Percentiles rank a stretch among this genome's conserved stretches.
Conservation (phyloP, 2,113 vertebrate species). For the Budorcas taxicolor region DNA sequence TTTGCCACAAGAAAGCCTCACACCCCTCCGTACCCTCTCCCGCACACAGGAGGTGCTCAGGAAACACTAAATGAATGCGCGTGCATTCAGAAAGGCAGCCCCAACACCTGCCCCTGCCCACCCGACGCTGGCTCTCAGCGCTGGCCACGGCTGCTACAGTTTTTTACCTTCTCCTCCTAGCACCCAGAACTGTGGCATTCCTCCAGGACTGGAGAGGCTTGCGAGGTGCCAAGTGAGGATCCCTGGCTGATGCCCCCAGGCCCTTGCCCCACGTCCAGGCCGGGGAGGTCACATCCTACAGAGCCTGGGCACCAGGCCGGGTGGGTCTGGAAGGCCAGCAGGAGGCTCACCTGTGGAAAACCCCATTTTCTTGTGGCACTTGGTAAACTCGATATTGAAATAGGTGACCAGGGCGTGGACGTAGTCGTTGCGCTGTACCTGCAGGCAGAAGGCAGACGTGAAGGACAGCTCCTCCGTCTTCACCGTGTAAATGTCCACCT, state of each 20-base stretch:
- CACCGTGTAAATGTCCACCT: constrained; percentile 97
- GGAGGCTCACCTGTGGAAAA: constrained; percentile 92
- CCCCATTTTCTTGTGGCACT: constrained; percentile 98
- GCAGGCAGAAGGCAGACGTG: constrained; percentile 94
- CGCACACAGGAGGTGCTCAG: not conserved
- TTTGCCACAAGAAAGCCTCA: not conserved
- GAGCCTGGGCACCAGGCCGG: too few species aligned
- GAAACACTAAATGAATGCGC: not conserved
- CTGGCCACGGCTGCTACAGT: not conserved
- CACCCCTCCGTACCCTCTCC: not conserved
- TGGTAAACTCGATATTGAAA: constrained; percentile 98
- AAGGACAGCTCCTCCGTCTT: constrained; percentile 93
- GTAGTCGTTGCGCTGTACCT: constrained; percentile 97
- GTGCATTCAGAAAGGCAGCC: not conserved
- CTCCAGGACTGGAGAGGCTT: not conserved
- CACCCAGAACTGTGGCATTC: too few species aligned
- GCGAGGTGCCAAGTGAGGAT: not conserved
- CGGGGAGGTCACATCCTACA: not conserved
- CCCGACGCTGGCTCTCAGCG: not conserved
- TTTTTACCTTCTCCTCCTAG: not conserved
- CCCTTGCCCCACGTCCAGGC: not conserved
- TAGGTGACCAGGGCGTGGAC: constrained; percentile 96
- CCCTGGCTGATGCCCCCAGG: not conserved
- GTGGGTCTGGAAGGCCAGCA: not conserved
- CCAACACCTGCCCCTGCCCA: not conserved